Evolutionary conservation across 1,140 invertebrate species (phyloP).

Genomic region (Macrobrachium nipponense): DNA sequence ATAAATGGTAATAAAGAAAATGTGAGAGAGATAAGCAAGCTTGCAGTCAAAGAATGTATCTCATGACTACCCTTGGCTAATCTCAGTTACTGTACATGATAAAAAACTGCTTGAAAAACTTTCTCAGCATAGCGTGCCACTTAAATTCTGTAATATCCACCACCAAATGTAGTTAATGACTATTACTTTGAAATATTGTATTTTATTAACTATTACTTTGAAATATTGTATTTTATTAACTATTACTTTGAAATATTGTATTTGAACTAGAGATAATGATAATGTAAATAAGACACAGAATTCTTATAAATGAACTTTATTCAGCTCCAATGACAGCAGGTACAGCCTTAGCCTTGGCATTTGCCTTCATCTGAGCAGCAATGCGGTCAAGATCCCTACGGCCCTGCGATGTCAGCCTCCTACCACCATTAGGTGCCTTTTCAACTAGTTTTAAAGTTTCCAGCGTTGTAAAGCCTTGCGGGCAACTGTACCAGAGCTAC

Average conservation of each 20-base stretch:
- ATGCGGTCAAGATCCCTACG: slow-evolving; percentile 97
- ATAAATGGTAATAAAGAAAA: no score
- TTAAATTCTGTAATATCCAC: no score
- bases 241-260: background rate
- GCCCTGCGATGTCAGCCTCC: slow-evolving; percentile 90
- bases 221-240: background rate
- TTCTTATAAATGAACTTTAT: slow-evolving; percentile 13
- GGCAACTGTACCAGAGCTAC: slow-evolving; percentile 89
- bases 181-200: no score
- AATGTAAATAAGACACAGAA: background rate
- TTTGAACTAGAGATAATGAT: background rate
- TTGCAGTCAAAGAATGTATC: no score
- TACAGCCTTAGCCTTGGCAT: slow-evolving; percentile 21
- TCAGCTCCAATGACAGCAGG: slow-evolving; percentile 24
- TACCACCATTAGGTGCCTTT: slow-evolving; percentile 87
- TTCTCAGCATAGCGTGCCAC: no score
- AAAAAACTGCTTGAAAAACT: no score
- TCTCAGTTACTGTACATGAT: no score
- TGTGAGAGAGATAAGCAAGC: no score
- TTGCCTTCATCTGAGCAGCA: slow-evolving; percentile 85
- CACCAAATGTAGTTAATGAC: background rate
- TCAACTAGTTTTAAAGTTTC: slow-evolving; percentile 95
- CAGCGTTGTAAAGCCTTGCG: slow-evolving; percentile 94
- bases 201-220: no score
- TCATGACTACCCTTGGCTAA: no score